phyloP scores from a whole-genome alignment of 2,113 vertebrate species.

The Pedetes capensis region DNA sequence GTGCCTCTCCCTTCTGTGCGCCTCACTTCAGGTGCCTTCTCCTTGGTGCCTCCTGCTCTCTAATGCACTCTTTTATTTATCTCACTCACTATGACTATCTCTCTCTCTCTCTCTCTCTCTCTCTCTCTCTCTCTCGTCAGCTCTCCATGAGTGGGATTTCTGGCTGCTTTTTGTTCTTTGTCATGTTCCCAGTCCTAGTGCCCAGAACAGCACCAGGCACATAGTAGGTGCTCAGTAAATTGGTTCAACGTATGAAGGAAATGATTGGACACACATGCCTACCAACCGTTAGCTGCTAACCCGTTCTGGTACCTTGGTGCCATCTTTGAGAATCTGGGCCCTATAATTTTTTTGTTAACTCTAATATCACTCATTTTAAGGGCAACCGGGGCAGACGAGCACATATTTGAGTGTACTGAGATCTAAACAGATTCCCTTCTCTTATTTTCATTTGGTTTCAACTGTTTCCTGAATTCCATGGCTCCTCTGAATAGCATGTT shows the following conservation, averaged over 20 bases:
- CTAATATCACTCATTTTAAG: not conserved
- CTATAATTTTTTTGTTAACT: not conserved
- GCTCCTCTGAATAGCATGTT: not conserved
- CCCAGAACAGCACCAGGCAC: not conserved
- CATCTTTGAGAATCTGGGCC: not conserved
- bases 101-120: not conserved
- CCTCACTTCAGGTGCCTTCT: not conserved
- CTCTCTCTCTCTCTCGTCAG: not conserved
- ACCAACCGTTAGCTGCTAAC: not conserved
- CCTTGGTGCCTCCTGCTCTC: too few relatives aligned
- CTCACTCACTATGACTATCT: not conserved
- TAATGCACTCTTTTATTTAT: rapidly evolving
- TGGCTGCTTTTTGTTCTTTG: not conserved
- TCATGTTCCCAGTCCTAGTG: not conserved
- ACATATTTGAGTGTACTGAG: rapidly evolving
- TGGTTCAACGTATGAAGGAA: not conserved
- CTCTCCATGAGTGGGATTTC: not conserved
- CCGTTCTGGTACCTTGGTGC: not conserved
- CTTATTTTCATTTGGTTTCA: not conserved
- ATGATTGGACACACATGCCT: not conserved
- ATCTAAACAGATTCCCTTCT: not conserved
- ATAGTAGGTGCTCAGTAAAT: not conserved
- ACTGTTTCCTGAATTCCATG: not conserved
- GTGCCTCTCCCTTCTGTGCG: not conserved
- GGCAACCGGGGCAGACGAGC: rapidly evolving